Evolutionary conservation across 2,888 invertebrate genomes (phyloP).

Genomic region (Tinea trinotella): DNA sequence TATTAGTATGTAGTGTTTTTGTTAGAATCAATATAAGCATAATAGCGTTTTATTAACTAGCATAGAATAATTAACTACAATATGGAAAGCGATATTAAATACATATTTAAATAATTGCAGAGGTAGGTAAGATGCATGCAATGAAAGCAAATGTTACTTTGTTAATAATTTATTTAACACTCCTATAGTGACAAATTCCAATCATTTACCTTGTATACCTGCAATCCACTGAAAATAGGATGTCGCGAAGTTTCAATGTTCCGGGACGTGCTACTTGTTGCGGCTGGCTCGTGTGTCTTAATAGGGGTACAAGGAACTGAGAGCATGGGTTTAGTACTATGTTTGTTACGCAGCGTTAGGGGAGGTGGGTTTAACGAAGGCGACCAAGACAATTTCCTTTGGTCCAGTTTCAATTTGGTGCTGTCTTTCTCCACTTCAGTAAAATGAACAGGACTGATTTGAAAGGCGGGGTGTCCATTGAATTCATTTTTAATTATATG

Average conservation of each 20-base stretch:
- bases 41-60: background rate
- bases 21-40: background rate
- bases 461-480: conserved; percentile 41
- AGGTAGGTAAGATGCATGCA: background rate
- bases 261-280: background rate
- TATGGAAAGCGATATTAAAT: background rate
- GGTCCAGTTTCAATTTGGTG: conserved; percentile 51
- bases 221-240: background rate
- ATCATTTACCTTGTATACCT: conserved; percentile 7
- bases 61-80: background rate
- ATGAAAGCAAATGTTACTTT: background rate
- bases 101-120: background rate
- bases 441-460: conserved; percentile 63
- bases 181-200: background rate
- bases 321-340: background rate
- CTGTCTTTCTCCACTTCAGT: conserved; percentile 48
- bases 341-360: conserved; percentile 14
- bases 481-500: conserved; percentile 54
- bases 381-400: conserved; percentile 32
- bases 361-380: conserved; percentile 14
- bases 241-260: background rate
- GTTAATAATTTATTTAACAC: background rate
- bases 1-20: background rate
- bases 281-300: background rate
- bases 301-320: background rate